A percentile compares a stretch with the other conserved stretches of the same genome.
phyloP scores from a whole-genome alignment of 2,888 invertebrate species.

The Macroteleia sp. region DNA sequence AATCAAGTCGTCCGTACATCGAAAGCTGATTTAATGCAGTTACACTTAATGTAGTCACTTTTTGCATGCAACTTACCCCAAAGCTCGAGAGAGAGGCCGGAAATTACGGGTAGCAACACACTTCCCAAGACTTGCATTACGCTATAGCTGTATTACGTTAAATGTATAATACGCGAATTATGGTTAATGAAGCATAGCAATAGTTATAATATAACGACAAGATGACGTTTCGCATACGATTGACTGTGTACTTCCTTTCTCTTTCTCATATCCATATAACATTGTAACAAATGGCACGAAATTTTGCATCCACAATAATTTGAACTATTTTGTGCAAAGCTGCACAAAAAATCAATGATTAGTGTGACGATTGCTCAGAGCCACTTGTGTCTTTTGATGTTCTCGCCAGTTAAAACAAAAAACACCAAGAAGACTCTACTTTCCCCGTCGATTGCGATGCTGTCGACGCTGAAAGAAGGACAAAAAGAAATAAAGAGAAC shows the following conservation, averaged over 20 bases:
- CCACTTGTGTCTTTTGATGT: constrained; percentile 29
- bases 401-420: constrained; percentile 21
- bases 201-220: constrained; percentile 72
- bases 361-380: constrained; percentile 4
- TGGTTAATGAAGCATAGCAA: constrained; percentile 79
- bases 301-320: constrained; percentile 5
- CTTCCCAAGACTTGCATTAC: constrained; percentile 74
- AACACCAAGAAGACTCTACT: neutral
- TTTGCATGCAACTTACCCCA: constrained; percentile 68
- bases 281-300: no score
- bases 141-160: constrained; percentile 82
- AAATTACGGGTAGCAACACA: constrained; percentile 58
- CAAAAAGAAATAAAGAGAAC: constrained; percentile 23
- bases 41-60: constrained; percentile 65
- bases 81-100: constrained; percentile 67
- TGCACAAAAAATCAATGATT: constrained; percentile 19
- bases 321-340: constrained; percentile 8
- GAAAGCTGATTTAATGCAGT: constrained; percentile 40
- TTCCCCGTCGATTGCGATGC: constrained; percentile 2
- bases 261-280: no score
- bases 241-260: constrained; percentile 74
- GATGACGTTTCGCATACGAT: constrained; percentile 75
- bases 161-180: constrained; percentile 73
- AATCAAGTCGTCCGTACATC: constrained; percentile 6
- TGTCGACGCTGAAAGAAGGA: constrained; percentile 10